Evolutionary conservation across 2,888 invertebrate species (phyloP), one percentile per base, ranked within the genome.

Genomic region (Xanthia togata): DNA sequence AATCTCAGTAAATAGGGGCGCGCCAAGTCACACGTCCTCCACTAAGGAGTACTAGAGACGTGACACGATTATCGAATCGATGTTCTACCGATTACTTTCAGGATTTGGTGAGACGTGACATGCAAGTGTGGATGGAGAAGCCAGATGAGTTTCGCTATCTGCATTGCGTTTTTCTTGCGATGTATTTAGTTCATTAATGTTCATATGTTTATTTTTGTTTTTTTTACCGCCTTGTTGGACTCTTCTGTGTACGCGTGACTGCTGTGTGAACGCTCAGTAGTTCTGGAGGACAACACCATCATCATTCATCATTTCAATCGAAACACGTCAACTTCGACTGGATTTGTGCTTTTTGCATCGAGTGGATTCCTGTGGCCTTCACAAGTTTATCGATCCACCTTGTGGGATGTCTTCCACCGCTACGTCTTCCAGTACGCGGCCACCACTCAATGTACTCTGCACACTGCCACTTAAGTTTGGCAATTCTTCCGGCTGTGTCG

Each of bases 31-130:
- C 87, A 84, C 85, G 87, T 76, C 70, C 70, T 69, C 63, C 47
- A 75, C 64, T 78, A 87, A 82, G 82, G 85, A 87, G 78, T 76
- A 71, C 65, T 75, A 71, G 64, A 64, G 68, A 87, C 87, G 85
- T 87, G 85, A 81, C 76, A 53, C 20, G 87, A 68, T 78, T 85
- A 63, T 67, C 67, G 63, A 79, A 84, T 76, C 53, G 70, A 80
- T 74, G 65, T 73, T 67, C 44, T 12, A 9, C 38, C 85, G 85
- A 83, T 83, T 85, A 82, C 85, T 78, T 71, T 71, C 71, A 31
- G 70, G 63, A 85, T 73, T 71, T 3, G 44, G 63, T 69, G 8
- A 55, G 12, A 69, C 82, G 67, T 82, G 77, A 59, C 73, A 76
- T 77, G 77, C 82, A 70, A 77, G 73, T 71, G 73, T 17, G 55